These are phyloP conservation scores for Antedon bifida DNA, from an alignment of 35 echinoderm and acorn worm genomes.

Conservation along the genomic window DNA sequence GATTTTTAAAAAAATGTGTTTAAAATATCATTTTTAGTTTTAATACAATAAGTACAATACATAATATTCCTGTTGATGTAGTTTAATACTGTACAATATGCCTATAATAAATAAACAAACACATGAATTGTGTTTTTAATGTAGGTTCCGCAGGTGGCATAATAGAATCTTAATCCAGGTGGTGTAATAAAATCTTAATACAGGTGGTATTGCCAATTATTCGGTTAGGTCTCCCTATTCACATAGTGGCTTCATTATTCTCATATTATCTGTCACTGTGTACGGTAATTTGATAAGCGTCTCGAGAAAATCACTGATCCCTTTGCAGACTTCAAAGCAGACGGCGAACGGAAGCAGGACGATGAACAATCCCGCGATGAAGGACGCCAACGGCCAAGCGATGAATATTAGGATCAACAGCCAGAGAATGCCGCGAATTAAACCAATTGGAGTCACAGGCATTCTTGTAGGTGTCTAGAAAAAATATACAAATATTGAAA, in stretches of 20 bases:
- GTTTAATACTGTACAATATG: no score
- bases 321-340: neutral
- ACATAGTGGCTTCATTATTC: neutral
- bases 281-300: neutral
- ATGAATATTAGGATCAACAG: neutral
- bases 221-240: neutral
- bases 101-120: no score
- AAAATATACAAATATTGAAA: no score
- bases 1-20: no score
- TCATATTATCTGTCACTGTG: neutral
- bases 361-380: constrained; percentile 1
- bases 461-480: neutral
- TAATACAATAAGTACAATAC: no score
- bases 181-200: no score
- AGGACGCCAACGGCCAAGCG: neutral
- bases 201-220: neutral
- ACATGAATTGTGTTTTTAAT: no score
- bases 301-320: neutral
- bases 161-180: no score
- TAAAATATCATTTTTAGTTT: no score
- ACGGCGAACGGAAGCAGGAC: neutral
- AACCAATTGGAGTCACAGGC: neutral
- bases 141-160: no score
- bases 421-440: neutral
- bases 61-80: no score